Evolutionary conservation across 2,797 vertebrate genomes (phyloP).

Genomic region (Pangasius krempfi): DNA sequence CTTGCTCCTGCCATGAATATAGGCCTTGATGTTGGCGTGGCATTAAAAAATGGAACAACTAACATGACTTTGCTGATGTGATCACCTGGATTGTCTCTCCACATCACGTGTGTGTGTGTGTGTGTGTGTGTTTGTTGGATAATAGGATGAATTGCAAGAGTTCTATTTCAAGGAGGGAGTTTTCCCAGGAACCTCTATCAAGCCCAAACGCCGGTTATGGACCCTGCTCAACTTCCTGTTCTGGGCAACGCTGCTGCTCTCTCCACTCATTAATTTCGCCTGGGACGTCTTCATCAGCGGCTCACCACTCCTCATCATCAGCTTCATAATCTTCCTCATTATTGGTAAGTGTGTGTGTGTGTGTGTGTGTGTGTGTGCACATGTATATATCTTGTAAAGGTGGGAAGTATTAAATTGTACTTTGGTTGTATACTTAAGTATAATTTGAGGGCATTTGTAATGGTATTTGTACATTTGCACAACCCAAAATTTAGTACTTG

Average conservation of each 20-base stretch:
- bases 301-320: conserved; percentile 92
- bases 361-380: no score
- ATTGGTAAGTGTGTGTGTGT: conserved; percentile 57
- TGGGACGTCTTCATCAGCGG: conserved; percentile 92
- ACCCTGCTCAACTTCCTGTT: conserved; percentile 93
- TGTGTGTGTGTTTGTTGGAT: neutral
- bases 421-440: neutral
- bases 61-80: neutral
- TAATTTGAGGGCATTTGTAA: neutral
- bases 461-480: neutral
- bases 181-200: conserved; percentile 87
- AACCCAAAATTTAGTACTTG: neutral
- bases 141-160: conserved; percentile 93
- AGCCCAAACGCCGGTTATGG: conserved; percentile 85
- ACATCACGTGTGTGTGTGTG: no score
- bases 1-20: neutral
- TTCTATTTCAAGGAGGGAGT: conserved; percentile 85
- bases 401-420: neutral
- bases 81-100: neutral
- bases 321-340: conserved; percentile 90
- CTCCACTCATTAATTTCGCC: conserved; percentile 93
- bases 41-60: neutral
- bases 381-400: neutral
- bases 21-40: neutral
- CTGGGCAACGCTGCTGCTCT: conserved; percentile 94